Evolutionary conservation across 2,113 vertebrate genomes (phyloP).

Genomic region (Sula dactylatra): DNA sequence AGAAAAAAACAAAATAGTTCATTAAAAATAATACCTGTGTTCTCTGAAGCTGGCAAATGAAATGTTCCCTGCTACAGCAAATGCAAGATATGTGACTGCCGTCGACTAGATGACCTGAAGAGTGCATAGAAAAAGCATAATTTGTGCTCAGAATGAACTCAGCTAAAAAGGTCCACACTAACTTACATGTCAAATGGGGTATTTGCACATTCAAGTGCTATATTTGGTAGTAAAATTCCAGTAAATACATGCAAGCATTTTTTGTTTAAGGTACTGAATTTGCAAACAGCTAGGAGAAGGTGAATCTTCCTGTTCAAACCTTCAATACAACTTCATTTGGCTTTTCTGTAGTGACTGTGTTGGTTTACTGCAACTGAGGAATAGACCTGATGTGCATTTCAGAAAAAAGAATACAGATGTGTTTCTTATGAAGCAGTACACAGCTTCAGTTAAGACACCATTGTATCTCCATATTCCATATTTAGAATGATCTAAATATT

Average conservation of each 20-base stretch:
- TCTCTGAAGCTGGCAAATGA: neutral
- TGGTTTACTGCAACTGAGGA: neutral
- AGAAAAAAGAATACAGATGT: neutral
- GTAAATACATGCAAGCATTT: neutral
- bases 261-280: neutral
- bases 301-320: neutral
- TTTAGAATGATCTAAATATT: neutral
- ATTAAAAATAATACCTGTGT: neutral
- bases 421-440: neutral
- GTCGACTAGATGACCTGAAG: neutral
- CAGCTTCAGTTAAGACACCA: neutral
- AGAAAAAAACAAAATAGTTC: neutral
- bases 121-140: neutral
- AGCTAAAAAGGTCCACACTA: neutral
- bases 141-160: neutral
- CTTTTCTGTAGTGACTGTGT: neutral
- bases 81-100: neutral
- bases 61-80: neutral
- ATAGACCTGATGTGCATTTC: neutral
- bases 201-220: neutral
- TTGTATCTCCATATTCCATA: neutral
- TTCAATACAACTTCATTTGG: neutral
- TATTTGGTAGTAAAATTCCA: neutral
- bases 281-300: neutral
- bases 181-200: neutral